Percentiles rank a stretch among this genome's conserved stretches.
Conservation (phyloP, 2,113 vertebrate genomes). For the Eulacestoma nigropectus region DNA sequence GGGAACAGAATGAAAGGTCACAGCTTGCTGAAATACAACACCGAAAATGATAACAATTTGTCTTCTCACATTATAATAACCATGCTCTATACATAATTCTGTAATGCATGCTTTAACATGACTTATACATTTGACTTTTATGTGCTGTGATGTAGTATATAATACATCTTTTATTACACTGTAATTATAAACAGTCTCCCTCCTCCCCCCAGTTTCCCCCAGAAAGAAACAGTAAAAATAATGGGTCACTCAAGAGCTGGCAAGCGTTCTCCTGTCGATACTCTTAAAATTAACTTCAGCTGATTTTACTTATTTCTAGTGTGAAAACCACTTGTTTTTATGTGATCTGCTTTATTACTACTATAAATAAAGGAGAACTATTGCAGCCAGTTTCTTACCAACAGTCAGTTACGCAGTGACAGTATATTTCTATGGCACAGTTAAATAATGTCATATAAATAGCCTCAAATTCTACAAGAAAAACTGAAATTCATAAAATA, state of each 20-base stretch:
- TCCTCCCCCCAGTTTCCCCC: background rate
- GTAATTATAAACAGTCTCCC: background rate
- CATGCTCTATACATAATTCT: background rate
- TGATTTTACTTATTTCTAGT: slow-evolving; percentile 21
- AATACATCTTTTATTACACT: background rate
- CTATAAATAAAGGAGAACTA: background rate
- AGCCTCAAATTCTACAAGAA: background rate
- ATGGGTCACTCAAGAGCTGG: background rate
- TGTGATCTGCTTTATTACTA: slow-evolving; percentile 4
- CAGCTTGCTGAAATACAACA: background rate
- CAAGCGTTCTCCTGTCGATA: background rate
- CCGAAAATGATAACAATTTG: background rate
- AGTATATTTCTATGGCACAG: background rate
- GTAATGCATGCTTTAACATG: background rate
- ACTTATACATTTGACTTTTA: background rate
- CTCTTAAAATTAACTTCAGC: slow-evolving; percentile 13
- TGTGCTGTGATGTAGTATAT: background rate
- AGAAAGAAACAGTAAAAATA: background rate
- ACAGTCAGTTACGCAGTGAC: background rate
- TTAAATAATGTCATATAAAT: background rate
- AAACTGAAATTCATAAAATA: background rate
- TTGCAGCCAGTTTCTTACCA: background rate
- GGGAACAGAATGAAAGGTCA: background rate
- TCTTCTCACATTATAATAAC: background rate
- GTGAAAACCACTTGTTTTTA: slow-evolving; percentile 30